A percentile compares a stretch with the other conserved stretches of the same genome.
phyloP scores from a whole-genome alignment of 1,140 invertebrate genomes.

The Scaptomyza montana region DNA sequence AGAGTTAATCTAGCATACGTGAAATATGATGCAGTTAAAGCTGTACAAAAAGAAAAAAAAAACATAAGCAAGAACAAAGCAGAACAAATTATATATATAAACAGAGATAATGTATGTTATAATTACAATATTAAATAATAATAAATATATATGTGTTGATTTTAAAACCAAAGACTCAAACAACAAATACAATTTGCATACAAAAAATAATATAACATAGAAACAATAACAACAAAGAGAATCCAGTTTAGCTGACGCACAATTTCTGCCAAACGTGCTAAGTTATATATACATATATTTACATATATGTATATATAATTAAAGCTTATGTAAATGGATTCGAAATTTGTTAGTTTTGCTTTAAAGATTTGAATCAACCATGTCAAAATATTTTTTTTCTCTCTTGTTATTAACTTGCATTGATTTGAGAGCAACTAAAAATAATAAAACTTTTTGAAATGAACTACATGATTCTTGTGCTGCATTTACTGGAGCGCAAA shows the following conservation, averaged over 20 bases:
- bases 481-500: constrained; percentile 52
- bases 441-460: constrained; percentile 44
- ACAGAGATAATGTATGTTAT: constrained; percentile 36
- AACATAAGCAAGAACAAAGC: constrained; percentile 37
- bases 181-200: constrained; percentile 54
- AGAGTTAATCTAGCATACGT: constrained; percentile 28
- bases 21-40: constrained; percentile 44
- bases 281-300: not conserved
- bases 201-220: constrained; percentile 8
- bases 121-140: constrained; percentile 40
- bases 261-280: not conserved
- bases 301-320: too few species aligned
- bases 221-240: constrained; percentile 26
- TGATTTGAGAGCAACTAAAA: constrained; percentile 46
- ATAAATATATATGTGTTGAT: constrained; percentile 65
- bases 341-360: constrained; percentile 51
- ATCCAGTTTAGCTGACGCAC: constrained; percentile 4
- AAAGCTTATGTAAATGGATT: constrained; percentile 14
- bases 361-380: constrained; percentile 10
- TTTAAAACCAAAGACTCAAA: constrained; percentile 82
- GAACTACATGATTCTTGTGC: constrained; percentile 45
- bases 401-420: constrained; percentile 39
- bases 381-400: constrained; percentile 1
- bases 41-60: constrained; percentile 20
- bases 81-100: constrained; percentile 33